Percentiles rank a stretch among this genome's conserved stretches.
phyloP scores from a whole-genome alignment of 2,888 invertebrate species.

The Drosophila putrida region DNA sequence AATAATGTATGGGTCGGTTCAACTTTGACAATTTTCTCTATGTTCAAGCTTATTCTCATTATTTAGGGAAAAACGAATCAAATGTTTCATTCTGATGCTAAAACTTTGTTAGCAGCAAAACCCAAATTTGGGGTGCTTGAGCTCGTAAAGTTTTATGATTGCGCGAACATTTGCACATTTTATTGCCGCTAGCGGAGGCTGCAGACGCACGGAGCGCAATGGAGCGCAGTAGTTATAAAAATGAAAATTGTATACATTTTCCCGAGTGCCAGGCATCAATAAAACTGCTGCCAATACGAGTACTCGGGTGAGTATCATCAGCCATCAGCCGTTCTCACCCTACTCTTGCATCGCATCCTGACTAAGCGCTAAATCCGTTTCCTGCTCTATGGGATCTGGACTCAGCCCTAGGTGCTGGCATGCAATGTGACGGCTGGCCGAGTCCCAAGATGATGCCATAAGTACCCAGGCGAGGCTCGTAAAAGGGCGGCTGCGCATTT shows the following conservation, averaged over 20 bases:
- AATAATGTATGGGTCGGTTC: conserved; percentile 8
- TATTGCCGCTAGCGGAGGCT: conserved; percentile 62
- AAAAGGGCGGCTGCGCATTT: conserved; percentile 74
- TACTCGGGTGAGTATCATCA: conserved; percentile 17
- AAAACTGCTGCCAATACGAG: conserved; percentile 62
- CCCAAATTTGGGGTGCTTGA: conserved; percentile 56
- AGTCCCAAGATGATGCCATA: conserved; percentile 63
- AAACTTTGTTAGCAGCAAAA: conserved; percentile 50
- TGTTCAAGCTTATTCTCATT: neutral
- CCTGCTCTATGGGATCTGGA: conserved; percentile 49
- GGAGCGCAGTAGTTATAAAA: conserved; percentile 73
- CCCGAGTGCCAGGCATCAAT: conserved; percentile 63
- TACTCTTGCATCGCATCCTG: conserved; percentile 59
- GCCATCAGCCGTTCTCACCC: neutral
- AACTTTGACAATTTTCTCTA: conserved; percentile 59
- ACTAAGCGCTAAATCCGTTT: conserved; percentile 79
- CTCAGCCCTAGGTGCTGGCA: neutral
- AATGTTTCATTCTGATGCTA: conserved; percentile 11
- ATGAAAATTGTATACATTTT: conserved; percentile 80
- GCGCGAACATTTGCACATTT: conserved; percentile 67
- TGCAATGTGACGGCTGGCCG: conserved; percentile 7
- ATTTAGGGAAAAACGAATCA: conserved; percentile 3
- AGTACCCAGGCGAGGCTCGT: conserved; percentile 75
- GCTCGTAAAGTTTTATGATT: conserved; percentile 74
- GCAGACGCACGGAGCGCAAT: conserved; percentile 59